These are phyloP conservation scores for Dusona sp. DNA, from an alignment of 2,888 invertebrate species.

Conservation along the genomic window DNA sequence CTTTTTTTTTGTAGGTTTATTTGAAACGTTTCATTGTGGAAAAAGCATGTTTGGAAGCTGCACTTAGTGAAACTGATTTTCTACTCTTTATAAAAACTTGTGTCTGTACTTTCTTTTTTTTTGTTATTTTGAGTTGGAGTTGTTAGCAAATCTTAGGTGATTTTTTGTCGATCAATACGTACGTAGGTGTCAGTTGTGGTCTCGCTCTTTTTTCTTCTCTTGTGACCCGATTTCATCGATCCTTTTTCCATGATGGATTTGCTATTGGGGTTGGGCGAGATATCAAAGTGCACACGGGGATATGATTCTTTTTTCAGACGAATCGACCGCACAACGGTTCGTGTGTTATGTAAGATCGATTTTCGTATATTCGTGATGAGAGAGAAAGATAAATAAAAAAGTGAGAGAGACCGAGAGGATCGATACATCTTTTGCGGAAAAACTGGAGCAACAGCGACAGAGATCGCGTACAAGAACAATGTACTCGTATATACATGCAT, in stretches of 20 bases:
- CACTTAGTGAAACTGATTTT: background rate
- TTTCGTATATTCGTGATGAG: slow-evolving; percentile 12
- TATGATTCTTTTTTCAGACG: slow-evolving; percentile 33
- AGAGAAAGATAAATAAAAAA: slow-evolving; percentile 26
- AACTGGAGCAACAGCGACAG: slow-evolving; percentile 40
- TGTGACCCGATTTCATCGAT: slow-evolving; percentile 35
- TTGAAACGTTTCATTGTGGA: background rate
- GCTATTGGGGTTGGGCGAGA: background rate
- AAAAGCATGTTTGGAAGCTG: background rate
- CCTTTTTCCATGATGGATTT: slow-evolving; percentile 16
- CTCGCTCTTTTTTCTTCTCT: background rate
- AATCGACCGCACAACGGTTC: slow-evolving; percentile 20
- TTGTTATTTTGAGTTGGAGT: background rate
- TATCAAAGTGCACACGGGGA: slow-evolving; percentile 10
- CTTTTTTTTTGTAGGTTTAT: background rate
- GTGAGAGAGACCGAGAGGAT: background rate
- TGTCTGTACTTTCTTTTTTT: background rate
- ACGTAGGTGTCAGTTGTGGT: background rate
- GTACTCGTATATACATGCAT: background rate
- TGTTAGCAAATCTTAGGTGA: background rate
- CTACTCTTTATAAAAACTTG: background rate
- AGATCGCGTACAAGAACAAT: slow-evolving; percentile 41
- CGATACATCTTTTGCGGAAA: slow-evolving; percentile 43
- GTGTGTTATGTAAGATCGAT: slow-evolving; percentile 37
- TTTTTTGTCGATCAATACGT: background rate